Percentiles rank a stretch among this genome's conserved stretches.
Conservation (phyloP, 2,797 vertebrate species). For the Argya squamiceps region DNA sequence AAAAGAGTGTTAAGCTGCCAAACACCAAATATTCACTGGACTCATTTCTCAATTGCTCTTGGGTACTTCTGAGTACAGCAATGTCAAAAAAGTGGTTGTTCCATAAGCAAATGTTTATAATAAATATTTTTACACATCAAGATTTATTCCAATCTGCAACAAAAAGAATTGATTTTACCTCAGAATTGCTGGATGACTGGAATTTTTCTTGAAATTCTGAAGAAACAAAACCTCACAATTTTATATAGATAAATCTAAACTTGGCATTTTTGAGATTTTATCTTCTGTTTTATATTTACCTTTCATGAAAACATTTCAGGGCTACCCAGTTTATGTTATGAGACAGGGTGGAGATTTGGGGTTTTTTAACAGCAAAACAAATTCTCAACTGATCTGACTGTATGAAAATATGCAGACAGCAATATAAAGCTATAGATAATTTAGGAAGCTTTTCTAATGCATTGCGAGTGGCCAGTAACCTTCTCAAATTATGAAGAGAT, state of each 20-base stretch:
- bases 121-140: not conserved
- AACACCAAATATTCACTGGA: not conserved
- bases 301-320: not conserved
- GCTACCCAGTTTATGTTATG: not conserved
- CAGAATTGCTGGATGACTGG: not conserved
- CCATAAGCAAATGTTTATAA: not conserved
- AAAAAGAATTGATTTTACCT: not conserved
- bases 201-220: not conserved
- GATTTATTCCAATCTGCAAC: not conserved
- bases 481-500: not conserved
- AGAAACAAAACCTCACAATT: accelerated
- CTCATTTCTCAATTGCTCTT: not conserved
- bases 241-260: not conserved
- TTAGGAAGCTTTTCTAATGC: not conserved
- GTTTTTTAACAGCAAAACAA: not conserved
- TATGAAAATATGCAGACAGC: not conserved
- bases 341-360: not conserved
- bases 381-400: not conserved
- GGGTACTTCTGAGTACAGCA: not conserved
- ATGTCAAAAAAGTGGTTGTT: not conserved
- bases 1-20: constrained; percentile 1
- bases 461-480: not conserved
- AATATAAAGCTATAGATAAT: not conserved
- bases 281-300: accelerated
- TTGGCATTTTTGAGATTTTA: not conserved